Base-by-base conservation (phyloP, 2,797 vertebrate genomes). In the Clarias laeviceps region DNA sequence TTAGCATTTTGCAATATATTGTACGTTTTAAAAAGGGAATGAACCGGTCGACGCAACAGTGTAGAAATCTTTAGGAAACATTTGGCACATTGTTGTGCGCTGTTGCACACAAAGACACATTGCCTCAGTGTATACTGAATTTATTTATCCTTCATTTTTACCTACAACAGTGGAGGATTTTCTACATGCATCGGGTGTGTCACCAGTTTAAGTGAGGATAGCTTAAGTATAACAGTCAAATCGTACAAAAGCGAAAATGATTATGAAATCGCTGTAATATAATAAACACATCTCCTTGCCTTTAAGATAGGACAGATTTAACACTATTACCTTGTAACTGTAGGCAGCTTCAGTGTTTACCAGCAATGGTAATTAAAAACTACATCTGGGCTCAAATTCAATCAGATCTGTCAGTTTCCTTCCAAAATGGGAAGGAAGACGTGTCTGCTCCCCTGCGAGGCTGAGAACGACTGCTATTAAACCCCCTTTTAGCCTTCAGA, bases 401-500 rank as follows among this genome's bases (percentile, higher is more conserved):
- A 93, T 93, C 87, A 92, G 86, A 93, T 93, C 40, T 84, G 92
- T 94, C 88, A 90, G 88, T 89, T 87, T 88, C 81, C 62, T 87
- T 88, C 81, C 62, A 69, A 89, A 90, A 91, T 64, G 89, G 88
- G 89, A 87, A 82, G 61, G 89, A 88, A 87, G 85, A 84, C 87
- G 90, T 86, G 85, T 80, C 86, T 76, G 79, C 86, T 84, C 84
- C 88, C 82, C 90, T 86, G 87, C 74, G 29, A 89, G 85, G 83
- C 89, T 87, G 69, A 87, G 87, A 83, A 87, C 65, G 90, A 70
- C 88, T 90, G 87, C 85, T 89, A 92, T 94, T 93, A 92, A 90
- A 92, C 91, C 92, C 94, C 92, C 93, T 93, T 94, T 90, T 90
- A 96, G 93, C 93, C 94, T 94, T 95, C 95, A 94, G 94, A 96